A percentile compares a stretch with the other conserved stretches of the same genome.
Conservation (phyloP, 1,140 invertebrate genomes). For the Pogonomyrmex barbatus region DNA sequence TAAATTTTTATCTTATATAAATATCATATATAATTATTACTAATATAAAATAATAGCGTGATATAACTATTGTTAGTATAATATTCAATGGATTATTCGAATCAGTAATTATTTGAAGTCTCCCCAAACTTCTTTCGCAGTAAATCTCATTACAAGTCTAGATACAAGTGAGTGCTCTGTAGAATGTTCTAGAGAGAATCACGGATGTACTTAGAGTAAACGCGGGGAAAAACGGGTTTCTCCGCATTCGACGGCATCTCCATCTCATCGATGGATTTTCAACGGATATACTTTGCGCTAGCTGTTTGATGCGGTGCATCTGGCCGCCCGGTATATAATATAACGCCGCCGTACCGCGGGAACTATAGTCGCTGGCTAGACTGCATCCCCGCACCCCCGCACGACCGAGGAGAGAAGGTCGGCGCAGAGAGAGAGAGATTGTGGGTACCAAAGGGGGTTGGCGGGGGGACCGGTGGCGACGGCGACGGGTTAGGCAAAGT, state of each 20-base stretch:
- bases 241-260: constrained; percentile 27
- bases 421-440: constrained; percentile 57
- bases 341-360: constrained; percentile 57
- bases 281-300: constrained; percentile 55
- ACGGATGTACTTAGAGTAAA: constrained; percentile 21
- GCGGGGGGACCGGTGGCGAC: constrained; percentile 3
- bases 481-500: constrained; percentile 58
- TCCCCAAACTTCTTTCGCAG: neutral
- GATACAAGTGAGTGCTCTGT: neutral
- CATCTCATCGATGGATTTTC: constrained; percentile 67
- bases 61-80: neutral
- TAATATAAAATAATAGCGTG: too few relatives aligned
- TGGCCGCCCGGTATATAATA: constrained; percentile 52
- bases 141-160: neutral
- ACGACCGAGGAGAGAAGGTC: constrained; percentile 73
- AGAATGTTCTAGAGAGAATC: neutral
- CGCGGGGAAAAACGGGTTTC: neutral
- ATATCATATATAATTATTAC: too few relatives aligned
- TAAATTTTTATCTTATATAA: neutral
- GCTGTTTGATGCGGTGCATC: constrained; percentile 12
- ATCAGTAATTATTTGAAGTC: neutral
- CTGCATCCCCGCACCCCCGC: constrained; percentile 76
- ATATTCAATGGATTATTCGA: neutral
- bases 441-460: constrained; percentile 31
- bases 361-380: constrained; percentile 79